Percentiles rank a stretch among this genome's conserved stretches.
These are phyloP conservation scores for Chrysopa pallens DNA, from an alignment of 1,140 invertebrate genomes.

Conservation along the genomic window DNA sequence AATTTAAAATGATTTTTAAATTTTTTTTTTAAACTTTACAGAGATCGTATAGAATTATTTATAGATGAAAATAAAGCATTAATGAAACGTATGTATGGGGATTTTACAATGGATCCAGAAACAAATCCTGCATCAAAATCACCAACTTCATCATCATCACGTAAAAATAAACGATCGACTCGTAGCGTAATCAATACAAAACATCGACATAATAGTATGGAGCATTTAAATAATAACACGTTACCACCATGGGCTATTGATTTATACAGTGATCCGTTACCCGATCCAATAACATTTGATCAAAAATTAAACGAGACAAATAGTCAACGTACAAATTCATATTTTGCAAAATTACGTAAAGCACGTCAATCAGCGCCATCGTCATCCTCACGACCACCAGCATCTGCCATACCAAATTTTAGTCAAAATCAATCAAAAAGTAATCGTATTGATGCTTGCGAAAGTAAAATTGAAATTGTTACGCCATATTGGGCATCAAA, in stretches of 20 bases:
- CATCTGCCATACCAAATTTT: conserved; percentile 25
- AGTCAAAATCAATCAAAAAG: conserved; percentile 32
- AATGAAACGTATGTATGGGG: conserved; percentile 83
- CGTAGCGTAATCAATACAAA: conserved; percentile 3
- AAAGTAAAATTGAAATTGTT: conserved; percentile 82
- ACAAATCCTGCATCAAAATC: conserved; percentile 20
- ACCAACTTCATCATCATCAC: conserved; percentile 20
- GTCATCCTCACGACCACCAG: conserved; percentile 15
- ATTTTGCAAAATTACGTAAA: conserved; percentile 29
- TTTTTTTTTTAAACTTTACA: conserved; percentile 32
- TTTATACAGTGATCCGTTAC: conserved; percentile 23
- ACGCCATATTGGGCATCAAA: conserved; percentile 89
- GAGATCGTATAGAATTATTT: conserved; percentile 74
- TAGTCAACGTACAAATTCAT: conserved; percentile 24
- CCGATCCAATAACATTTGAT: conserved; percentile 11
- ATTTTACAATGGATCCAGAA: conserved; percentile 47
- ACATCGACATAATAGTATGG: conserved; percentile 13
- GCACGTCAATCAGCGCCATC: conserved; percentile 26
- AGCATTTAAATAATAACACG: conserved; percentile 20
- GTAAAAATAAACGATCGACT: conserved; percentile 26
- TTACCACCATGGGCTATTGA: conserved; percentile 27
- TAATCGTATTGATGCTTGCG: conserved; percentile 58
- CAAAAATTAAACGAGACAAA: conserved; percentile 1
- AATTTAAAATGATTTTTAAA: background rate
- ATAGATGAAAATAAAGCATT: conserved; percentile 87